These are phyloP conservation scores for Tetanocera ferruginea DNA, from an alignment of 2,888 invertebrate species.

Conservation along the genomic window DNA sequence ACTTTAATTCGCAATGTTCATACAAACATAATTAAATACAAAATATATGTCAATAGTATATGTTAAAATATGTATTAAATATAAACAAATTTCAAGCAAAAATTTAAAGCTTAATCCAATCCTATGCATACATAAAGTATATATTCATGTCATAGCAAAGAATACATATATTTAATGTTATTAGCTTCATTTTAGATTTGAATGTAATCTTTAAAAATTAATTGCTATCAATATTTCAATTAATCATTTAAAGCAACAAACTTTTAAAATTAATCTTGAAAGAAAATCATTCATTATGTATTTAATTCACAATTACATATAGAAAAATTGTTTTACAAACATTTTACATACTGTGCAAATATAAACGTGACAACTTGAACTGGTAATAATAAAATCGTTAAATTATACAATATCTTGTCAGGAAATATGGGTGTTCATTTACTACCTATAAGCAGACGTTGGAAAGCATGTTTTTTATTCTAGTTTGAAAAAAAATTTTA, in stretches of 20 bases:
- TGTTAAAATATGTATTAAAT: not conserved
- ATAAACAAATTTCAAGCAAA: not conserved
- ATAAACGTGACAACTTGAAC: too few relatives aligned
- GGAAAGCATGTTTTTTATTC: not conserved
- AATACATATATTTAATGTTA: not conserved
- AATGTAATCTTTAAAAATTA: not conserved
- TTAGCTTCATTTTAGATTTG: conserved; percentile 1
- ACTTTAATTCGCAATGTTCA: conserved; percentile 19
- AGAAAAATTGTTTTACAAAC: too few relatives aligned
- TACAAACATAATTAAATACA: conserved; percentile 1
- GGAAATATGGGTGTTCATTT: too few relatives aligned
- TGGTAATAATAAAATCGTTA: too few relatives aligned
- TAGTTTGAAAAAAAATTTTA: not conserved
- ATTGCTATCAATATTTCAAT: not conserved
- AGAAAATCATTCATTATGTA: too few relatives aligned
- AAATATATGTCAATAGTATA: not conserved
- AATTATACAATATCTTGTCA: too few relatives aligned
- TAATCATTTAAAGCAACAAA: not conserved
- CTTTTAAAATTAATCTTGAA: too few relatives aligned
- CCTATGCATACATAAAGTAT: not conserved
- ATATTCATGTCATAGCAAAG: too few relatives aligned
- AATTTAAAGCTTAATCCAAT: not conserved
- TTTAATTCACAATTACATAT: too few relatives aligned
- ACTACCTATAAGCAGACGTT: too few relatives aligned
- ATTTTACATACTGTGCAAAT: too few relatives aligned